Conservation (phyloP, 2,113 vertebrate species). For the Butorides virescens region DNA sequence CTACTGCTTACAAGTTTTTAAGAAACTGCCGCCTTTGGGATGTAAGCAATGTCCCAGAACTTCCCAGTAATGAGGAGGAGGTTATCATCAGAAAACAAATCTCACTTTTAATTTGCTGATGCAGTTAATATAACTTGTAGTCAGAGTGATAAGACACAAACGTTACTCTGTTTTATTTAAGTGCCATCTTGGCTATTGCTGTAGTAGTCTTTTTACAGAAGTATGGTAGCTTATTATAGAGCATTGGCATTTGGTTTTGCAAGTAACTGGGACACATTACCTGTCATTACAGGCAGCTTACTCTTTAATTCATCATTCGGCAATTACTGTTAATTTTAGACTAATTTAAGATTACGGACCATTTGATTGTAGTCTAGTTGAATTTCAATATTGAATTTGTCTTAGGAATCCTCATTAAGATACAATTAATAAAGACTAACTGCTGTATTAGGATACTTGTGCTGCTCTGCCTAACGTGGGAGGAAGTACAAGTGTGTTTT, state of each 20-base stretch:
- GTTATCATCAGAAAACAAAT: neutral
- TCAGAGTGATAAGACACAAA: neutral
- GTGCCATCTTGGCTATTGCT: neutral
- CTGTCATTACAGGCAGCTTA: neutral
- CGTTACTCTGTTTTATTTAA: neutral
- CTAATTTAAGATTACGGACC: neutral
- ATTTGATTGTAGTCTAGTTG: neutral
- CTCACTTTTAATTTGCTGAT: neutral
- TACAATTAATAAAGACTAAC: conserved; percentile 21
- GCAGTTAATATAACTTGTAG: neutral
- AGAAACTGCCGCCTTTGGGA: neutral
- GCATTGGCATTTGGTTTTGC: neutral
- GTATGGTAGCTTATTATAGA: neutral
- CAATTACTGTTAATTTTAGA: neutral
- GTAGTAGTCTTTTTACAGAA: neutral
- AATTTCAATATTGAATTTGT: neutral
- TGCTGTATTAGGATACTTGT: neutral
- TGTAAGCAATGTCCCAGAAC: neutral
- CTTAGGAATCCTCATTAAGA: neutral
- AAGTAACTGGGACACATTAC: neutral
- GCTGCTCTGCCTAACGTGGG: neutral
- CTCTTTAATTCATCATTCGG: neutral
- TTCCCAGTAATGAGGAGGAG: neutral
- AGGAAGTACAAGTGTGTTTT: neutral
- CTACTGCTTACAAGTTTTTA: neutral